Evolutionary conservation across 1,140 invertebrate genomes (phyloP), one percentile per base, ranked within the genome.

Genomic region (Sitodiplosis mosellana): DNA sequence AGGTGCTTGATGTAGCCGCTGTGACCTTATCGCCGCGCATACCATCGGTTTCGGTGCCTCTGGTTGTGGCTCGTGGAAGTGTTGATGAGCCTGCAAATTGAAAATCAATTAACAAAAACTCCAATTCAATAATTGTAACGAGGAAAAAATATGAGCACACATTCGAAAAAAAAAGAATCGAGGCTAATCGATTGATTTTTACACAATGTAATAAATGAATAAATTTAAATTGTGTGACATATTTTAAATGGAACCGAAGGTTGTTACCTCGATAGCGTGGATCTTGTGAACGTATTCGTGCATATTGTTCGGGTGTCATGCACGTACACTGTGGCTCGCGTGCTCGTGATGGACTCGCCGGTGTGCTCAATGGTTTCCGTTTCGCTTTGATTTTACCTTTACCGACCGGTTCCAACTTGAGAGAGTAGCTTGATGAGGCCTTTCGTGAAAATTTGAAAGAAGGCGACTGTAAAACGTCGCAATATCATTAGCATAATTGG

Each of bases 361-460:
- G 91, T 27, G 90, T 95, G 51, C 88, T 94, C 42, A 89, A 70
- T 15, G 88, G 87, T 74, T 90, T 91, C 68, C 81, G 70, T 69
- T 85, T 81, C 65, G 78, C 71, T 65, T 87, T 87, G 57, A 81
- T 74, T 64, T 86, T 85, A 64, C 85, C 81, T 69, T 86, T 85
- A 61, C 80, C 83, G 49, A 81, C 80, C 49, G 83, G 81, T 63
- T 93, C 90, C 67, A 93, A 70, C 73, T 91, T 87, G 54, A 95
- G 76, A 55, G 89, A 93, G 70, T 93, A 94, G 59, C 89, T 92
- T 56, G 89, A 94, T 50, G 88, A 91, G 55, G 90, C 87, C 75
- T 95, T 96, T 64, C 92, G 78, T 60, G 87, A 88, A 75, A 92
- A 94, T 76, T 93, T 94, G 75, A 92, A 93, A 63, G 88, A 86